These are phyloP conservation scores for Galendromus occidentalis DNA, from an alignment of 1,140 invertebrate species.

Conservation along the genomic window DNA sequence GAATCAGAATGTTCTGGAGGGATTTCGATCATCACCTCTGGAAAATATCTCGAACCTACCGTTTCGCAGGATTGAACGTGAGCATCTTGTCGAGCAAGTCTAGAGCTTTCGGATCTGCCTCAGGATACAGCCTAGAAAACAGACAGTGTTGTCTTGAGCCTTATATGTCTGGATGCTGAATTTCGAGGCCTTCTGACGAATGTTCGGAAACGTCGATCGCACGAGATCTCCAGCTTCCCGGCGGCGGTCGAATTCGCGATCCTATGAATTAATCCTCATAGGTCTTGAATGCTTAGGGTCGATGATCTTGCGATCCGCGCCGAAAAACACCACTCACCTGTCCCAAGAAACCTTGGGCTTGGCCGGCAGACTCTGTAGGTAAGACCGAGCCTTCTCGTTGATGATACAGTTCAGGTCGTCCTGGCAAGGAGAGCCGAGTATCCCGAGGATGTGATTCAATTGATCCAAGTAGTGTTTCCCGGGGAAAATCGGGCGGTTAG, in stretches of 20 bases:
- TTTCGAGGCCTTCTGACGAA: too few relatives aligned
- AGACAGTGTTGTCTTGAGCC: too few relatives aligned
- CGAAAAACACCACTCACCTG: neutral
- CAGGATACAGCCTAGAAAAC: slow-evolving; percentile 53
- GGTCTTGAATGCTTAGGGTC: too few relatives aligned
- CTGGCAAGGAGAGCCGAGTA: slow-evolving; percentile 82
- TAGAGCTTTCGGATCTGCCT: slow-evolving; percentile 77
- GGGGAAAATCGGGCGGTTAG: slow-evolving; percentile 91
- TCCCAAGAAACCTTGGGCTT: slow-evolving; percentile 93
- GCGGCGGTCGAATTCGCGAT: too few relatives aligned
- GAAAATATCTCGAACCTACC: too few relatives aligned
- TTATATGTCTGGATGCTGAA: too few relatives aligned
- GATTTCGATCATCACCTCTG: too few relatives aligned
- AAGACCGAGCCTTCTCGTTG: slow-evolving; percentile 95
- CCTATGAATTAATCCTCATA: too few relatives aligned
- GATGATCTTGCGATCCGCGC: too few relatives aligned
- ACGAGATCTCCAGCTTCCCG: too few relatives aligned
- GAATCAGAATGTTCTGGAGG: too few relatives aligned
- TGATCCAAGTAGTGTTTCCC: slow-evolving; percentile 98
- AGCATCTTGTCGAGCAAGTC: slow-evolving; percentile 96
- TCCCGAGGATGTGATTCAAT: slow-evolving; percentile 89
- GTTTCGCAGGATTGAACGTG: slow-evolving; percentile 69
- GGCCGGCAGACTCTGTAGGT: slow-evolving; percentile 84
- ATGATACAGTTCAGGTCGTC: slow-evolving; percentile 96
- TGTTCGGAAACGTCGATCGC: too few relatives aligned